A percentile compares a stretch with the other conserved stretches of the same genome.
phyloP scores from a whole-genome alignment of 2,113 vertebrate species.

The Smithornis capensis region DNA sequence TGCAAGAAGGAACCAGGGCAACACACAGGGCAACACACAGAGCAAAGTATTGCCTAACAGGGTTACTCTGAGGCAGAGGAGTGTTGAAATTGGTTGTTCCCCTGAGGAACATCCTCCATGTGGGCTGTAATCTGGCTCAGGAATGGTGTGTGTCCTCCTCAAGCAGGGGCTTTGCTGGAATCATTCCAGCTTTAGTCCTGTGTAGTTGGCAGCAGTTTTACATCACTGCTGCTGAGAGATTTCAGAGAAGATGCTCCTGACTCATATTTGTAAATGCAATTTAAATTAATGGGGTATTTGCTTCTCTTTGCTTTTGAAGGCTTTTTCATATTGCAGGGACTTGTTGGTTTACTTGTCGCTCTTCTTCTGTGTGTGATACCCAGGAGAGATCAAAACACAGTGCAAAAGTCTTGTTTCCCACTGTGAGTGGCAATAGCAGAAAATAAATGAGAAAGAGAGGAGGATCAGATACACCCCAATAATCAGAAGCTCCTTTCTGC shows the following conservation, averaged over 20 bases:
- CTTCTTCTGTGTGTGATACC: background rate
- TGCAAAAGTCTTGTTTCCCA: background rate
- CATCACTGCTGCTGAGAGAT: background rate
- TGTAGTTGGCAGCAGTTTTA: background rate
- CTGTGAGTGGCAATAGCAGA: background rate
- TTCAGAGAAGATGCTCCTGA: background rate
- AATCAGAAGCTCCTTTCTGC: background rate
- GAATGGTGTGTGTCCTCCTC: background rate
- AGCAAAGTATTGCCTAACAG: background rate
- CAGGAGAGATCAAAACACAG: background rate
- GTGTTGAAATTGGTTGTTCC: background rate
- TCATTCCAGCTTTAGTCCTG: background rate
- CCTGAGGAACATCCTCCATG: background rate
- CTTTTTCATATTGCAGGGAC: background rate
- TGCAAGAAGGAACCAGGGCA: background rate
- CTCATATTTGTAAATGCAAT: background rate
- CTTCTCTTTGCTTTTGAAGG: background rate
- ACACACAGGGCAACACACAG: too few species aligned
- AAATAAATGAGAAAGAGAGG: background rate
- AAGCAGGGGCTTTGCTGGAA: background rate
- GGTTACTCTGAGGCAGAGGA: background rate
- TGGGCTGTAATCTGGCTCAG: background rate
- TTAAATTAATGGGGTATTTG: background rate
- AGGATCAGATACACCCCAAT: background rate
- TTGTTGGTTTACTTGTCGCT: background rate